Evolutionary conservation across 2,113 vertebrate species (phyloP), one percentile per base, ranked within the genome.

Genomic region (Gavia stellata): DNA sequence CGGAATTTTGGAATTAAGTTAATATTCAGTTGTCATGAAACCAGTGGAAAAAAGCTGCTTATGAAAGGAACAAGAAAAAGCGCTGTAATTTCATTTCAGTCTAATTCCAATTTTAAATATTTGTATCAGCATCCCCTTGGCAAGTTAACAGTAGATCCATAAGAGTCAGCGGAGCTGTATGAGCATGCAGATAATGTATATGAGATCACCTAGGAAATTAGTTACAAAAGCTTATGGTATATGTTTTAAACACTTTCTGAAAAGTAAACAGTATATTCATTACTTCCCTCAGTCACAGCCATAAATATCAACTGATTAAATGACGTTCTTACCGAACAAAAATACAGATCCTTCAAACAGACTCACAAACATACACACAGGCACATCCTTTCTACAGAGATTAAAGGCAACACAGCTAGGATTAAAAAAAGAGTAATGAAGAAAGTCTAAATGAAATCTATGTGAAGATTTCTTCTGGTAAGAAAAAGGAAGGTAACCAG

Each of bases 1-100:
- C 38, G 81, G 89, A 87, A 87, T 95, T 80, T 91, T 36, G 29
- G 90, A 95, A 96, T 86, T 83, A 86, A 92, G 92, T 96, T 87
- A 92, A 88, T 92, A 94, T 94, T 94, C 79, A 44, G 28, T 78
- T 88, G 53, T 84, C 73, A 90, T 42, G 67, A 96, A 90, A 92
- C 23, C 23, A 53, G 40, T 34, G 33, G 28, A 42, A 82, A 93
- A 90, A 75, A 42, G 13, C n/a, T 61, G 58, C 36, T 90, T 88
- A 49, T 78, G 75, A 90, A 86, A 80, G 65, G 79, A 94, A 75
- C 9, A 56, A 45, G 47, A 65, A 75, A 71, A 81, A 63, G 5
- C 17, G 58, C 17, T 65, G 28, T 77, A 86, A 83, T 86, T 94
- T 80, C 34, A 77, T 80, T 94, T 86, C 49, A 91, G 26, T 68